A percentile compares a stretch with the other conserved stretches of the same genome.
Conservation (phyloP, 1,140 invertebrate species). For the Littorina saxatilis region DNA sequence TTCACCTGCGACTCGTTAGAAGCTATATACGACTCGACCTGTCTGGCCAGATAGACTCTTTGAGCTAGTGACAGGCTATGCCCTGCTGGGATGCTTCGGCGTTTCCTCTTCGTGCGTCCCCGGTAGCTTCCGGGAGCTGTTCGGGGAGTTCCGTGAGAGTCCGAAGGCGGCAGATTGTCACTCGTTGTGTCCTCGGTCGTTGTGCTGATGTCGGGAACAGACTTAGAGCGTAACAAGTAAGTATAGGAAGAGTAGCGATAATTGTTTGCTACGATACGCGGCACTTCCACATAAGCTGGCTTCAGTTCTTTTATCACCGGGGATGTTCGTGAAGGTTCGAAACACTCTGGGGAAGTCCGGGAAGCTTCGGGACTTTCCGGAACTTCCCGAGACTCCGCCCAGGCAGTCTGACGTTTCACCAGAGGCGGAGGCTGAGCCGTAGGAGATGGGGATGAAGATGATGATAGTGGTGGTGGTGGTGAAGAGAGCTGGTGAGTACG, state of each 20-base stretch:
- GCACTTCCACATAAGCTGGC: conserved; percentile 23
- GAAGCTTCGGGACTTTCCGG: neutral
- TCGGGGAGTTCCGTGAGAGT: neutral
- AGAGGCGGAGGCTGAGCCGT: too few species aligned
- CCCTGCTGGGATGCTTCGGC: neutral
- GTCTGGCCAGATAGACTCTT: conserved; percentile 14
- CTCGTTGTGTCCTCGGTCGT: conserved; percentile 1
- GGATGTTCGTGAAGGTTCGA: neutral
- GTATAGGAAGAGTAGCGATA: conserved; percentile 9
- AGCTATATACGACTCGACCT: conserved; percentile 21
- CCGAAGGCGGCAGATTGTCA: conserved; percentile 15
- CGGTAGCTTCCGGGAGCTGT: neutral
- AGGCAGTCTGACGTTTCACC: neutral
- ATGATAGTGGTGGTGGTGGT: too few species aligned
- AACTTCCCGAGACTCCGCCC: neutral
- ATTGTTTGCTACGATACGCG: conserved; percentile 16
- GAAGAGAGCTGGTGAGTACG: neutral
- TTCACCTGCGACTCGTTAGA: conserved; percentile 1
- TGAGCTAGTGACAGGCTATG: conserved; percentile 21
- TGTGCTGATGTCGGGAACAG: conserved; percentile 22
- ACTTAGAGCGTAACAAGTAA: conserved; percentile 15
- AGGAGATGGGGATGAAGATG: too few species aligned
- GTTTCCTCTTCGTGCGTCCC: conserved; percentile 18
- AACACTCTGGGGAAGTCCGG: neutral
- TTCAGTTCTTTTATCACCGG: conserved; percentile 19